Base-by-base conservation (phyloP, 37 sponge, comb jelly and placozoan genomes). In the Agelas oroides region DNA sequence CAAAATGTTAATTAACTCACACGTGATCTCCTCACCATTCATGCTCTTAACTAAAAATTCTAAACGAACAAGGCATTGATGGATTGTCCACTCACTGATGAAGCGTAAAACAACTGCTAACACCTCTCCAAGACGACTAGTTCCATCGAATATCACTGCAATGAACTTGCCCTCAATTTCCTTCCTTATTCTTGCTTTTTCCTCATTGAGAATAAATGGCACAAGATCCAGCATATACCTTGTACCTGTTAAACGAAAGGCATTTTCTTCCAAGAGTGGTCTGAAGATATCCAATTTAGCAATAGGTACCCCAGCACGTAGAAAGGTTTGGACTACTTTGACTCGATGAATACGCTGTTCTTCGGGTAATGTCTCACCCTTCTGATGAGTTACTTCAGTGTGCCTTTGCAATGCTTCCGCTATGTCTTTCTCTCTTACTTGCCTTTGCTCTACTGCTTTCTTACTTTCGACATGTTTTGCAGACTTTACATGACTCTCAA, bases 291-390 rank as follows among this genome's bases (percentile, higher is more conserved):
- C 73, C 41, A 38, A 6, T 16, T 71, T 71, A 12, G 30, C 35
- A 14, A 71, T 12, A 71, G 73, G 73, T 8, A 71, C 17, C 14
- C 41, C 73, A 33, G 38, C 37, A 33, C 46, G 24, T 16, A 66
- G 24, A 25, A 66, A 24, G 15, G 69, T n/a, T 27, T 15, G 28
- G 16, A 66, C 69, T 24, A 66, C 69, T 19, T 66, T 66, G 16
- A 66, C 59, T 57, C 59, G 59, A 57, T n/a, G n/a, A n/a, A n/a
- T 19, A n/a, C n/a, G n/a, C 59, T 57, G n/a, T n/a, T n/a, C n/a
- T n/a, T n/a, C 65, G 20, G 81, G 60, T 19, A 88, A 59, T 35
- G 89, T 88, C 57, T 88, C 82, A 30, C 89, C 82, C 18, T 5
- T 59, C 2, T 59, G 57, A 63, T 79, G 52, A 30, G 23, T 13